A percentile compares a stretch with the other conserved stretches of the same genome.
Conservation (phyloP, 2,888 invertebrate species). For the Leptinotarsa juncta region DNA sequence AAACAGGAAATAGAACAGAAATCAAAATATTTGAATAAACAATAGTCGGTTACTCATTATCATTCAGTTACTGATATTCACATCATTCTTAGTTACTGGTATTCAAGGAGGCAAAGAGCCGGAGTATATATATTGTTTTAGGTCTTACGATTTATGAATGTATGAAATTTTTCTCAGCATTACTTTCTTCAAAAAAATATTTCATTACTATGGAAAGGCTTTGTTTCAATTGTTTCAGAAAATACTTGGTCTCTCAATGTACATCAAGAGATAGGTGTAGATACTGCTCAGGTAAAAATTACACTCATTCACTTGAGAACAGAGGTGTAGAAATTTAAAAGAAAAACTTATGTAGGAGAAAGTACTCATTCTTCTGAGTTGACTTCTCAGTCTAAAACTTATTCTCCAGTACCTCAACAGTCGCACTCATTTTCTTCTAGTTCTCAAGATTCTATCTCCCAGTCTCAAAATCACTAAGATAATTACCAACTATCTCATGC, state of each 20-base stretch:
- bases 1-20: conserved; percentile 2
- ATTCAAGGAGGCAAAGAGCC: neutral
- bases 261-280: conserved; percentile 18
- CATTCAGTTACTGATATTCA: neutral
- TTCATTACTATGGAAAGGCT: neutral
- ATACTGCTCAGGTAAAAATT: neutral
- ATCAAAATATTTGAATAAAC: neutral
- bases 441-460: no score
- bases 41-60: neutral
- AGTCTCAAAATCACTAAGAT: no score
- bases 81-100: neutral
- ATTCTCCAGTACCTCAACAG: no score
- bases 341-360: no score
- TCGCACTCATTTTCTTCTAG: no score
- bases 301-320: neutral
- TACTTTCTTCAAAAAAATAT: neutral
- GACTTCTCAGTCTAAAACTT: no score
- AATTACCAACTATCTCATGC: no score
- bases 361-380: no score
- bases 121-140: neutral
- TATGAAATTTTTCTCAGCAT: neutral
- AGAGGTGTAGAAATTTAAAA: neutral
- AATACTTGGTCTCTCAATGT: conserved; percentile 15
- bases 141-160: conserved; percentile 24
- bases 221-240: conserved; percentile 10